phyloP scores from a whole-genome alignment of 2,113 vertebrate genomes.

The Xenotilapia leptura region DNA sequence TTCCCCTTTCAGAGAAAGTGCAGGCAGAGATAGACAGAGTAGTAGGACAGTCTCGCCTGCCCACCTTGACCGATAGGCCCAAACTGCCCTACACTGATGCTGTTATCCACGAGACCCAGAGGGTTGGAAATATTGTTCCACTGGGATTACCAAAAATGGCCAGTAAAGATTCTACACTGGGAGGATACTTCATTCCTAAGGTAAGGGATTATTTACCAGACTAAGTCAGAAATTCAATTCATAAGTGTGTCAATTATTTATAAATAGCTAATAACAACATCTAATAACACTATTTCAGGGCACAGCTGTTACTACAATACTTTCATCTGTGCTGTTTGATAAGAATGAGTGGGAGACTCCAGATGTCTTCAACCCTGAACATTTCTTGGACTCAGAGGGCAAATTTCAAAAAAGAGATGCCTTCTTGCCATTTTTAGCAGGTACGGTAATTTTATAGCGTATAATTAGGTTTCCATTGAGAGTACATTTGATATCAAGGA shows the following conservation, averaged over 20 bases:
- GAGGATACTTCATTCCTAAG: constrained; percentile 75
- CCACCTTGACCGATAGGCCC: constrained; percentile 60
- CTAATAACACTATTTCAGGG: constrained; percentile 48
- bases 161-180: constrained; percentile 53
- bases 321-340: constrained; percentile 79
- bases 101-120: constrained; percentile 78
- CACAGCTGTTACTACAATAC: constrained; percentile 49
- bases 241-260: neutral
- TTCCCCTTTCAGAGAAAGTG: constrained; percentile 43
- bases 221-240: neutral
- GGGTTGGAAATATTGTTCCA: constrained; percentile 73
- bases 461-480: neutral
- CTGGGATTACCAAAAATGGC: constrained; percentile 66
- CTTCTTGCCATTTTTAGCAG: constrained; percentile 84
- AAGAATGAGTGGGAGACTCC: constrained; percentile 78
- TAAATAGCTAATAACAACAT: neutral
- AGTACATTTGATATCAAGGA: neutral
- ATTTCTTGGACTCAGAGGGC: constrained; percentile 81
- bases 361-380: constrained; percentile 79
- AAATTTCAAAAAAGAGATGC: constrained; percentile 75
- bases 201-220: constrained; percentile 23
- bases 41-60: constrained; percentile 61
- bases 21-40: constrained; percentile 73
- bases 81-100: constrained; percentile 79
- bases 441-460: constrained; percentile 27